Conservation (phyloP, 2,888 invertebrate genomes). For the Apocheima hispidaria region DNA sequence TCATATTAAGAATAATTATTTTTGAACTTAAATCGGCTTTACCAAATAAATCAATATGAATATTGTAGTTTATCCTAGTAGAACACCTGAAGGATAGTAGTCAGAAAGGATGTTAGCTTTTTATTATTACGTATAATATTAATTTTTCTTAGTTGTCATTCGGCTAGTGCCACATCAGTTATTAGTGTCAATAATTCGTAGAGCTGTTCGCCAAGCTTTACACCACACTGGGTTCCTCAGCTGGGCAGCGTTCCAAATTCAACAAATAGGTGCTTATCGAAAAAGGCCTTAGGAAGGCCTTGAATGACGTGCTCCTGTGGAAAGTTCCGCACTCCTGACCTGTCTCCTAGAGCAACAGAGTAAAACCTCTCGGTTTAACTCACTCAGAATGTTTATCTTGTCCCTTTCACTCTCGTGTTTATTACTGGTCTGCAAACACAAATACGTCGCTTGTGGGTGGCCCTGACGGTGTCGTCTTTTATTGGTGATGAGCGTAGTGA, state of each 20-base stretch:
- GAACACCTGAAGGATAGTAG: too few relatives aligned
- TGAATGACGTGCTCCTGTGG: too few relatives aligned
- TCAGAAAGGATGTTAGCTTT: not conserved
- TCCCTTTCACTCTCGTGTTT: not conserved
- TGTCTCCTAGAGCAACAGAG: not conserved
- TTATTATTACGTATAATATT: too few relatives aligned
- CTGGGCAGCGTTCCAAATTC: slow-evolving; percentile 17
- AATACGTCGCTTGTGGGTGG: too few relatives aligned
- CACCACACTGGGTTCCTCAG: not conserved
- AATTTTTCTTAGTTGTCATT: slow-evolving; percentile 2
- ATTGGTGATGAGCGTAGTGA: too few relatives aligned
- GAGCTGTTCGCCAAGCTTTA: slow-evolving; percentile 1
- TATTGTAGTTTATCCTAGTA: too few relatives aligned
- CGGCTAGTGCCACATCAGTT: not conserved
- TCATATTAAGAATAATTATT: too few relatives aligned
- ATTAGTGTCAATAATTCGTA: slow-evolving; percentile 1
- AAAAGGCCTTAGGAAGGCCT: not conserved
- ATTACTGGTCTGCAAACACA: too few relatives aligned
- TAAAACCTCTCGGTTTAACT: not conserved
- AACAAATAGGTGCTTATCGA: slow-evolving; percentile 10
- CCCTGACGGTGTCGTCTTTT: not conserved
- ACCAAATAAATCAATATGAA: too few relatives aligned
- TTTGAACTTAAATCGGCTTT: too few relatives aligned
- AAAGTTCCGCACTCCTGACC: too few relatives aligned
- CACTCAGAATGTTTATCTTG: not conserved